These are phyloP conservation scores for Rhingia rostrata DNA, from an alignment of 2,888 invertebrate species.

Conservation along the genomic window DNA sequence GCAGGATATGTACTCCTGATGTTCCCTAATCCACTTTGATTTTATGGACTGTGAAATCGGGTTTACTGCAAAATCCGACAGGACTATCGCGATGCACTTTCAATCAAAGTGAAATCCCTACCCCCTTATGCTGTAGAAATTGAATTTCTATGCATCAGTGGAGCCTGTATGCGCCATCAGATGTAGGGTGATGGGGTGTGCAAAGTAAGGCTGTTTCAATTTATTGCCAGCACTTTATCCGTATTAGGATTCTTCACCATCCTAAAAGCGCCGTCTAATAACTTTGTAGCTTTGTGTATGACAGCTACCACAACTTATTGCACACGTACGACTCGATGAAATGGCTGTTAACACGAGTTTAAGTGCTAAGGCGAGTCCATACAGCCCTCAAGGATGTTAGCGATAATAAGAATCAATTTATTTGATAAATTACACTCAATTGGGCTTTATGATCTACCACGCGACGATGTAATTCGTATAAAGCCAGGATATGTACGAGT, in stretches of 20 bases:
- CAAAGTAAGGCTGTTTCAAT: too few relatives aligned
- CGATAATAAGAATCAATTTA: conserved; percentile 61
- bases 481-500: conserved; percentile 31
- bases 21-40: not conserved
- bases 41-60: conserved; percentile 22
- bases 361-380: conserved; percentile 5
- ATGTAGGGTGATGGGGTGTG: too few relatives aligned
- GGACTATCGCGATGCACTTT: conserved; percentile 1
- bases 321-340: conserved; percentile 9
- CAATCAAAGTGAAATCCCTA: not conserved
- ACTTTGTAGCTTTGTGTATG: too few relatives aligned
- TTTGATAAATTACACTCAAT: conserved; percentile 65
- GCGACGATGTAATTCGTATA: conserved; percentile 16
- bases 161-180: not conserved
- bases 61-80: not conserved
- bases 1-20: not conserved
- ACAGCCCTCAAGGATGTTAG: conserved; percentile 13
- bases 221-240: too few relatives aligned
- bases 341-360: conserved; percentile 20
- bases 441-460: conserved; percentile 51
- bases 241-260: too few relatives aligned
- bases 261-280: too few relatives aligned
- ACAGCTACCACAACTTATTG: not conserved
- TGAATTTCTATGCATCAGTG: conserved; percentile 1
- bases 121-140: not conserved